These are phyloP conservation scores for Blomia tropicalis DNA, from an alignment of 2,888 invertebrate genomes.

Conservation along the genomic window DNA sequence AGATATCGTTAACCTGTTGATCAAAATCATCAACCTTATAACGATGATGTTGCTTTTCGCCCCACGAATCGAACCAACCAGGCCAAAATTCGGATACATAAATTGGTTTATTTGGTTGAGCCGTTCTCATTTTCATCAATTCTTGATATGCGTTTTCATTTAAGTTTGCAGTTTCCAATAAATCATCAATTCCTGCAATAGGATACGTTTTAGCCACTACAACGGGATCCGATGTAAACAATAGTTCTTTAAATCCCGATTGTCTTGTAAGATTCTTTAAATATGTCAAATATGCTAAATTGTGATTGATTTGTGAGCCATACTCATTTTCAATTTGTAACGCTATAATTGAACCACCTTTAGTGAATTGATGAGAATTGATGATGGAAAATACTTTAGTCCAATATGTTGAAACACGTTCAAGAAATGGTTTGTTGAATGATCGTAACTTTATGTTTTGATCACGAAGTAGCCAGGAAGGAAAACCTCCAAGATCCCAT, in stretches of 20 bases:
- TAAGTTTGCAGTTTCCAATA: slow-evolving; percentile 24
- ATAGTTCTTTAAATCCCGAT: slow-evolving; percentile 37
- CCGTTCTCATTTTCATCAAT: slow-evolving; percentile 14
- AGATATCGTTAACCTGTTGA: slow-evolving; percentile 32
- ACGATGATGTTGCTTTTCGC: slow-evolving; percentile 28
- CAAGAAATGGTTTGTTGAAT: slow-evolving; percentile 37
- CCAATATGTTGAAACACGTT: slow-evolving; percentile 38
- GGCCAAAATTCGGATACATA: slow-evolving; percentile 48
- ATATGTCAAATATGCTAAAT: neutral
- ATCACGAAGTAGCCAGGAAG: slow-evolving; percentile 43
- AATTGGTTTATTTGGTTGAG: slow-evolving; percentile 40
- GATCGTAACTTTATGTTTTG: slow-evolving; percentile 41
- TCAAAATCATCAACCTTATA: slow-evolving; percentile 29
- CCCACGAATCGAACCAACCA: slow-evolving; percentile 49
- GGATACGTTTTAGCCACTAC: neutral
- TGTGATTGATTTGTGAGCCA: slow-evolving; percentile 27
- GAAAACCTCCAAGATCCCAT: slow-evolving; percentile 41
- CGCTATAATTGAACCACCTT: slow-evolving; percentile 42
- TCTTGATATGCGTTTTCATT: slow-evolving; percentile 17
- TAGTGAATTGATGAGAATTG: slow-evolving; percentile 37
- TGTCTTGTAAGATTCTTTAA: neutral
- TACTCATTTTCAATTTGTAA: slow-evolving; percentile 43
- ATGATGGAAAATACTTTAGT: slow-evolving; percentile 37
- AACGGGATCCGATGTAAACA: slow-evolving; percentile 41
- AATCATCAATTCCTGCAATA: neutral